Evolutionary conservation across 2,113 vertebrate species (phyloP).

Genomic region (Platichthys stellatus): DNA sequence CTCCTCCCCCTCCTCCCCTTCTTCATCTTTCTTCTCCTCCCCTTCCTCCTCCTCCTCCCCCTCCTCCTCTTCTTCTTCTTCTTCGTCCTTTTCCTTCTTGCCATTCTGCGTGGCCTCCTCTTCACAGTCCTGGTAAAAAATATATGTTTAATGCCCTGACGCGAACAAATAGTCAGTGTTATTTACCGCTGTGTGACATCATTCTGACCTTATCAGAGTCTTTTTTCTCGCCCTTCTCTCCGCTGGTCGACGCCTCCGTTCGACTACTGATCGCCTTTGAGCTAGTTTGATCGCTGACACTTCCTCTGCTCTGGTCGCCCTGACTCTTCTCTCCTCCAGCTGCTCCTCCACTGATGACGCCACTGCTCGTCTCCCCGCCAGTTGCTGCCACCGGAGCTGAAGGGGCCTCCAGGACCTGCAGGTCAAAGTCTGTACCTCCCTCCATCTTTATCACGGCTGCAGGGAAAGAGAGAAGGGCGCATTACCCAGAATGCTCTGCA

Average conservation of each 20-base stretch:
- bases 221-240: not conserved
- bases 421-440: conserved; percentile 88
- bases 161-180: not conserved
- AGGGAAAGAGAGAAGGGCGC: not conserved
- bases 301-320: conserved; percentile 17
- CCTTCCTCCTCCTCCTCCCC: conserved; percentile 52
- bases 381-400: conserved; percentile 51
- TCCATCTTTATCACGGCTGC: conserved; percentile 96
- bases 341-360: not conserved
- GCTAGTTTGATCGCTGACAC: not conserved
- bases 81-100: conserved; percentile 50
- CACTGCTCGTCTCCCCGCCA: conserved; percentile 15
- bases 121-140: conserved; percentile 1
- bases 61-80: conserved; percentile 37
- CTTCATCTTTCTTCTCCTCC: conserved; percentile 41
- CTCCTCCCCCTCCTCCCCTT: conserved; percentile 37
- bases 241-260: not conserved
- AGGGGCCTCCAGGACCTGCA: conserved; percentile 88
- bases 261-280: rapidly evolving
- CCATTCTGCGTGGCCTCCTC: conserved; percentile 46
- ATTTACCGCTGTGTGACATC: not conserved
- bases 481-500: conserved; percentile 20
- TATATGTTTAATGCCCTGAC: not conserved
- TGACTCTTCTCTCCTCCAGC: conserved; percentile 22
- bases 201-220: conserved; percentile 27